A percentile compares a stretch with the other conserved stretches of the same genome.
Evolutionary conservation across 2,113 vertebrate species (phyloP).

Genomic region (Paratilapia polleni): DNA sequence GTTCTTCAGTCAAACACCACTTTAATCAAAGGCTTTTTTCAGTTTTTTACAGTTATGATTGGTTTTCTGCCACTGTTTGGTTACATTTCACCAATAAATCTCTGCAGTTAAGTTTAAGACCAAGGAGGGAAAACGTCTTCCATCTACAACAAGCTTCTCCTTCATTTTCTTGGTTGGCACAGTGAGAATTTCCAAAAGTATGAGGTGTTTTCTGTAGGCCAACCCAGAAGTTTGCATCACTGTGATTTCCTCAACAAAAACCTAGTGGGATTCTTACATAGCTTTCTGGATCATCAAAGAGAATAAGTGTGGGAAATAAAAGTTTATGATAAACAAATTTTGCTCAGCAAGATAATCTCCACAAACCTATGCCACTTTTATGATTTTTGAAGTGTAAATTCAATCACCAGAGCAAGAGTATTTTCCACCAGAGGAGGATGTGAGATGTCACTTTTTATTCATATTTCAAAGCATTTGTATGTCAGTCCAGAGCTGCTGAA

Average conservation of each 20-base stretch:
- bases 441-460: not conserved
- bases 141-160: rapidly evolving
- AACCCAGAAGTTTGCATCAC: not conserved
- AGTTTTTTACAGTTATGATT: not conserved
- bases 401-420: not conserved
- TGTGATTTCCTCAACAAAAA: not conserved
- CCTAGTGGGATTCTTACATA: rapidly evolving
- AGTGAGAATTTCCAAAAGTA: no score
- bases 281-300: not conserved
- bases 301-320: not conserved
- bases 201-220: no score
- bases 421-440: not conserved
- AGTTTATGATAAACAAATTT: not conserved
- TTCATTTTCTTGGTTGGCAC: not conserved
- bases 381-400: not conserved
- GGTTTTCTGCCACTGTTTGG: not conserved
- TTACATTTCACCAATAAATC: not conserved
- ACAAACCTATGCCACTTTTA: not conserved
- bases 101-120: not conserved
- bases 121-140: rapidly evolving
- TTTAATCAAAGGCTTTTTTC: not conserved
- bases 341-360: not conserved
- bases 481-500: no score
- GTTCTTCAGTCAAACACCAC: not conserved
- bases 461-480: not conserved